A percentile compares a stretch with the other conserved stretches of the same genome.
Evolutionary conservation across 2,113 vertebrate genomes (phyloP).

Genomic region (Aspiorhynchus laticeps): DNA sequence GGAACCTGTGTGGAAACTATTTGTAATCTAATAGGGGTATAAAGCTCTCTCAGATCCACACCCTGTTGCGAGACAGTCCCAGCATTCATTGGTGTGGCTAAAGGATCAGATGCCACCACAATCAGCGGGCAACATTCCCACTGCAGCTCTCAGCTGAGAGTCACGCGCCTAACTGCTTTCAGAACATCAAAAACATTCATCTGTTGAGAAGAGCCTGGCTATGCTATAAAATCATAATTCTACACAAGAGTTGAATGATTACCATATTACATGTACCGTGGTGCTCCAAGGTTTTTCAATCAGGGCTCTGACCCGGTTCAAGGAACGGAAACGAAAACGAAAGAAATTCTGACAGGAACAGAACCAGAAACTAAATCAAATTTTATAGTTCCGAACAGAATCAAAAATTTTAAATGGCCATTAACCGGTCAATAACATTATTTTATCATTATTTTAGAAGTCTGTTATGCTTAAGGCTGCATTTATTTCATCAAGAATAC

Average conservation of each 20-base stretch:
- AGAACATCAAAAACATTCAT: slow-evolving; percentile 19
- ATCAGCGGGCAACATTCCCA: slow-evolving; percentile 41
- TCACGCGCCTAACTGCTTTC: slow-evolving; percentile 55
- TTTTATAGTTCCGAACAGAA: too few relatives aligned
- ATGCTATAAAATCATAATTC: neutral
- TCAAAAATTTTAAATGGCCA: too few relatives aligned
- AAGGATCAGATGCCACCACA: slow-evolving; percentile 41
- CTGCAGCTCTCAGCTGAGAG: slow-evolving; percentile 68
- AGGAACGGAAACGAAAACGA: too few relatives aligned
- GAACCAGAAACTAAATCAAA: too few relatives aligned
- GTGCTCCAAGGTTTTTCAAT: neutral
- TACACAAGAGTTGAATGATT: neutral
- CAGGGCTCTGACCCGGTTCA: too few relatives aligned
- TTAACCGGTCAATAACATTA: too few relatives aligned
- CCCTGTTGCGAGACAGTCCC: slow-evolving; percentile 25
- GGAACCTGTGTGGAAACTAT: slow-evolving; percentile 27
- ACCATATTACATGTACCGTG: neutral
- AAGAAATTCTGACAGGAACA: too few relatives aligned
- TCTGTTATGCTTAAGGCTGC: too few relatives aligned
- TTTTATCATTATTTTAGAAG: too few relatives aligned
- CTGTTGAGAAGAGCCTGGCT: neutral
- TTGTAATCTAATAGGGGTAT: slow-evolving; percentile 13
- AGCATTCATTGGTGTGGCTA: slow-evolving; percentile 15
- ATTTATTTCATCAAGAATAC: neutral
- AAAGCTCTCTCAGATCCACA: neutral